Base-by-base conservation (phyloP, 2,888 invertebrate genomes). In the Napeogenes sylphis region DNA sequence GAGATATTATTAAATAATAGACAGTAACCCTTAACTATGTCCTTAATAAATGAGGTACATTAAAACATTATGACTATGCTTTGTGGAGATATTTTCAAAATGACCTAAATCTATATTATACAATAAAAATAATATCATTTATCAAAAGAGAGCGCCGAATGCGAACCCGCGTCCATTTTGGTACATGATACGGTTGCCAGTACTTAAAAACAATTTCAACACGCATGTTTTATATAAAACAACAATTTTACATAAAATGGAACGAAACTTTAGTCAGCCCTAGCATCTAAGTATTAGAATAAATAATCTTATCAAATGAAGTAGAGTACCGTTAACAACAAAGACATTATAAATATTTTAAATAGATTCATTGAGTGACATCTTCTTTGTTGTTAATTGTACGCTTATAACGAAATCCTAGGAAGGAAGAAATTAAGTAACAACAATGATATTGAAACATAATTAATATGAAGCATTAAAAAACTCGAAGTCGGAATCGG, bases 41-140 rank as follows among this genome's bases (percentile, higher is more conserved):
- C 85, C 80, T 81, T 84, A 82, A 79, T 84, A 87, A 87, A 90
- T 90, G 90, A 90, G 90, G 90, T 90, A 90, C 84, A 81, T 86
- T 83, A 85, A 88, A 88, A 84, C 82, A 84, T 85, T 88, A 84
- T 88, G 89, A 90, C 88, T 89, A 86, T 80, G 75, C 69, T 78
- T 74, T 77, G 80, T 75, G 76, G 73, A 71, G 79, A 81, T 78
- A 79, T 75, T 79, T 75, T 66, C 61, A 68, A 73, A 72, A 67
- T 67, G 66, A 68, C 77, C 73, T 78, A 77, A 71, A 70, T 71
- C 76, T 79, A 78, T 75, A 74, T 74, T 75, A 74, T 79, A 80
- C 78, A 77, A 66, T 69, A 67, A 67, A 64, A 58, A 59, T 59
- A 55, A 64, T 70, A 70, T 67, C 69, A 72, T 69, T 66, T 70